phyloP scores from a whole-genome alignment of 2,888 invertebrate genomes.

The Physocephala rufipes region DNA sequence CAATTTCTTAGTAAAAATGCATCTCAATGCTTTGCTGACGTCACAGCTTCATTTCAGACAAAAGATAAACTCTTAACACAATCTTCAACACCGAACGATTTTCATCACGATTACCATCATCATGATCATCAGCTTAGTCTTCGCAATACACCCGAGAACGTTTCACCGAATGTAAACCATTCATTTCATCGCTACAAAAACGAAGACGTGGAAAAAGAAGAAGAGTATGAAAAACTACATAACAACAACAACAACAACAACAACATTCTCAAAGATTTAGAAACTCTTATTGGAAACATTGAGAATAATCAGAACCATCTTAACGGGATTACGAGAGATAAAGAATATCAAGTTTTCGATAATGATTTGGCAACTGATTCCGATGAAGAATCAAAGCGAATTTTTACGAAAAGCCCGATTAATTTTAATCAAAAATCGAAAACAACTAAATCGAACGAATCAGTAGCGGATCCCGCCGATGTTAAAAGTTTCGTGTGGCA shows the following conservation, averaged over 20 bases:
- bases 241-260: slow-evolving; percentile 45
- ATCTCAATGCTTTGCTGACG: slow-evolving; percentile 56
- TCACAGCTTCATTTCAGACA: slow-evolving; percentile 42
- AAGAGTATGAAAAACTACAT: too few relatives aligned
- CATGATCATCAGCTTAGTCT: slow-evolving; percentile 23
- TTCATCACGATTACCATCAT: slow-evolving; percentile 37
- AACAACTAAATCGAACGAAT: background rate
- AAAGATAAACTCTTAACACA: slow-evolving; percentile 30
- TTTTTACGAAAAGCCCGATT: slow-evolving; percentile 64
- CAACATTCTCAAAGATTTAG: slow-evolving; percentile 63
- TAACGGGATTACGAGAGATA: slow-evolving; percentile 51
- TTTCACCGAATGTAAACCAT: slow-evolving; percentile 50
- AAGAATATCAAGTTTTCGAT: slow-evolving; percentile 12
- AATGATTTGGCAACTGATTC: slow-evolving; percentile 52
- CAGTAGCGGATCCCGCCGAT: slow-evolving; percentile 46
- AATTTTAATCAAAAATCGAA: slow-evolving; percentile 44
- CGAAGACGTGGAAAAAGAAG: too few relatives aligned
- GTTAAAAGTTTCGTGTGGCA: slow-evolving; percentile 64
- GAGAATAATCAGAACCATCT: slow-evolving; percentile 65
- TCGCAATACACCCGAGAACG: slow-evolving; percentile 46
- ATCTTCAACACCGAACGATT: slow-evolving; percentile 26
- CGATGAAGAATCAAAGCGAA: slow-evolving; percentile 54
- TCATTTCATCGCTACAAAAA: background rate
- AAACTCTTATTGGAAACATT: slow-evolving; percentile 65
- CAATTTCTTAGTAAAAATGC: slow-evolving; percentile 63